Evolutionary conservation across 2,113 vertebrate genomes (phyloP).

Genomic region (Picathartes gymnocephalus): DNA sequence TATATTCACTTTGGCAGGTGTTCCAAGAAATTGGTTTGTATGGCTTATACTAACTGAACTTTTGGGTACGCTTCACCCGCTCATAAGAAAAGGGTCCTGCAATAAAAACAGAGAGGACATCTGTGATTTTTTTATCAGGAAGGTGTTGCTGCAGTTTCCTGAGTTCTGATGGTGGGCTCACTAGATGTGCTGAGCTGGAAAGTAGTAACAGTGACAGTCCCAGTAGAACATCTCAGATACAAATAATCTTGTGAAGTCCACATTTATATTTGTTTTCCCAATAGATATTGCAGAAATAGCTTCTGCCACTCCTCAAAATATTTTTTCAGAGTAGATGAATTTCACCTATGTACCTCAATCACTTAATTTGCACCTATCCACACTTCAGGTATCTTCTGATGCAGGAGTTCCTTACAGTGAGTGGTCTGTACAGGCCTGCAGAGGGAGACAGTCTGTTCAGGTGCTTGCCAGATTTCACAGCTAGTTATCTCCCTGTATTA

Average conservation of each 20-base stretch:
- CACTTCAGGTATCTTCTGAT: neutral
- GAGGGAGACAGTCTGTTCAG: neutral
- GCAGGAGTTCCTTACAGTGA: neutral
- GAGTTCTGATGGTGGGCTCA: neutral
- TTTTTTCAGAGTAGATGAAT: neutral
- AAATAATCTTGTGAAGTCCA: neutral
- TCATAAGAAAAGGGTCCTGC: neutral
- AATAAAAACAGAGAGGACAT: neutral
- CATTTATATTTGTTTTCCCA: neutral
- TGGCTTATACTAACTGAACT: neutral
- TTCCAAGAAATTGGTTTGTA: neutral
- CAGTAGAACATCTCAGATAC: neutral
- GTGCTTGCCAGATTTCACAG: neutral
- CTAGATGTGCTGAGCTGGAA: neutral
- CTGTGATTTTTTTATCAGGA: neutral
- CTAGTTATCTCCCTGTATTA: neutral
- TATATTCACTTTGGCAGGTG: neutral
- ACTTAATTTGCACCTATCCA: neutral
- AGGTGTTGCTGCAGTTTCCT: neutral
- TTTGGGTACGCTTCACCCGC: rapidly evolving
- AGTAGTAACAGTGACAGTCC: neutral
- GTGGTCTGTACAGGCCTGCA: neutral
- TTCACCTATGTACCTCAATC: neutral
- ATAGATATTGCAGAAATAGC: neutral
- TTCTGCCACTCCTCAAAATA: neutral